A percentile compares a stretch with the other conserved stretches of the same genome.
These are phyloP conservation scores for Salpingus planirostris DNA, from an alignment of 2,888 invertebrate genomes.

Conservation along the genomic window DNA sequence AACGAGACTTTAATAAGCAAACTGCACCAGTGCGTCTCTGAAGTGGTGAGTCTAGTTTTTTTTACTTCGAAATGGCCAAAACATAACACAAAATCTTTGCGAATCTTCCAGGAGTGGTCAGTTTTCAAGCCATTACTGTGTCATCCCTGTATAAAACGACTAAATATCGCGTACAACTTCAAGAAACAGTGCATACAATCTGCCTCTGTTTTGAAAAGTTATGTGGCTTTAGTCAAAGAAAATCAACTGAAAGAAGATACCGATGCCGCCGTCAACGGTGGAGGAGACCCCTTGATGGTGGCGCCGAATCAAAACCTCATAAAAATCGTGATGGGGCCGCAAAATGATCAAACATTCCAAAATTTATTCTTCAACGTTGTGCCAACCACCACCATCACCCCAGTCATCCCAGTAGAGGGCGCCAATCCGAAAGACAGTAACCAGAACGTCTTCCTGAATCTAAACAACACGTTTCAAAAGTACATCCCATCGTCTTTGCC, in stretches of 20 bases:
- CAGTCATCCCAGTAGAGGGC: conserved; percentile 10
- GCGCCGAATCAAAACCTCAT: conserved; percentile 33
- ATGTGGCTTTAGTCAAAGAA: conserved; percentile 28
- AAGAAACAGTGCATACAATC: conserved; percentile 37
- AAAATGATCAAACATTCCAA: conserved; percentile 26
- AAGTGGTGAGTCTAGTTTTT: conserved; percentile 32
- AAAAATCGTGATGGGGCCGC: conserved; percentile 28
- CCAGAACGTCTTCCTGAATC: conserved; percentile 35
- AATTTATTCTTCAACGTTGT: conserved; percentile 36
- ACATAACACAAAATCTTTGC: conserved; percentile 9
- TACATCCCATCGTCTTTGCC: conserved; percentile 23
- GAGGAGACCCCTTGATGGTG: conserved; percentile 27
- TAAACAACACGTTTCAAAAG: conserved; percentile 33
- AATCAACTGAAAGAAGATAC: conserved; percentile 18
- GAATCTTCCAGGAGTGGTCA: conserved; percentile 37
- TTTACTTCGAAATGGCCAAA: conserved; percentile 5
- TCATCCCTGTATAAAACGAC: conserved; percentile 33
- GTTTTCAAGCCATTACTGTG: conserved; percentile 34
- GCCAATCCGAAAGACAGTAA: conserved; percentile 28
- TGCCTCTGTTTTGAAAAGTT: conserved; percentile 30
- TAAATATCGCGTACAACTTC: conserved; percentile 36
- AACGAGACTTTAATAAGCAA: conserved; percentile 34
- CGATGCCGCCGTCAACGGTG: conserved; percentile 17
- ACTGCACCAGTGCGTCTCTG: conserved; percentile 36
- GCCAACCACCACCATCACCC: conserved; percentile 19